phyloP scores from a whole-genome alignment of 2,888 invertebrate genomes.

The Plagodis pulveraria region DNA sequence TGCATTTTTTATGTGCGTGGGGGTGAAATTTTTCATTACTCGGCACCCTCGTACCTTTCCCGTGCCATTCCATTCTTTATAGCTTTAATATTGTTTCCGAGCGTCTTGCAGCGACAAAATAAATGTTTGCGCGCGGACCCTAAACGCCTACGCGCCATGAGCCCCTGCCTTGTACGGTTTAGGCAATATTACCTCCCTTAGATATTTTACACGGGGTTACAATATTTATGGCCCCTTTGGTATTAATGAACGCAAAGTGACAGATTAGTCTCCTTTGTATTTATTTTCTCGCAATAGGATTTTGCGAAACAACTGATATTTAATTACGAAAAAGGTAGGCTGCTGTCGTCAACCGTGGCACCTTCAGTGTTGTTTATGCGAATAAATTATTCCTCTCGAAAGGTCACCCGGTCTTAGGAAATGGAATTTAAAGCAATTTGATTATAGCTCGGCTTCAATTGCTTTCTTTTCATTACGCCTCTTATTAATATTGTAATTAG shows the following conservation, averaged over 20 bases:
- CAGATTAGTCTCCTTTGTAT: slow-evolving; percentile 9
- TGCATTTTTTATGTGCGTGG: slow-evolving; percentile 31
- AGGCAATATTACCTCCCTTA: slow-evolving; percentile 66
- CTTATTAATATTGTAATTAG: slow-evolving; percentile 34
- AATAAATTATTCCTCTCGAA: slow-evolving; percentile 30
- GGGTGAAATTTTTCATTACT: slow-evolving; percentile 70
- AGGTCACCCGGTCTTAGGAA: slow-evolving; percentile 25
- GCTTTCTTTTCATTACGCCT: slow-evolving; percentile 32
- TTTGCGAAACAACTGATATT: neutral
- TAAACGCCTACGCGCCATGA: slow-evolving; percentile 39
- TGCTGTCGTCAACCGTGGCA: slow-evolving; percentile 25
- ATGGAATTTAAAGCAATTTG: slow-evolving; percentile 29
- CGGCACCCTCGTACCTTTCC: slow-evolving; percentile 52
- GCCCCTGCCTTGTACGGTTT: slow-evolving; percentile 49
- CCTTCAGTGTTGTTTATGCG: slow-evolving; percentile 17
- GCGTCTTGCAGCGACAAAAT: slow-evolving; percentile 61
- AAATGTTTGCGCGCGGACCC: slow-evolving; percentile 65
- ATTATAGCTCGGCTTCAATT: slow-evolving; percentile 34
- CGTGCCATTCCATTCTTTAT: slow-evolving; percentile 66
- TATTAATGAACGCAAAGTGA: slow-evolving; percentile 50
- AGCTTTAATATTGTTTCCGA: slow-evolving; percentile 70
- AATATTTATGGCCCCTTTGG: slow-evolving; percentile 47
- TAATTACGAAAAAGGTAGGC: neutral
- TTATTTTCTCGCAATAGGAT: neutral
- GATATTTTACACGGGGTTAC: slow-evolving; percentile 57